Evolutionary conservation across 1,140 invertebrate species (phyloP).

Genomic region (Eubasilissa regina): DNA sequence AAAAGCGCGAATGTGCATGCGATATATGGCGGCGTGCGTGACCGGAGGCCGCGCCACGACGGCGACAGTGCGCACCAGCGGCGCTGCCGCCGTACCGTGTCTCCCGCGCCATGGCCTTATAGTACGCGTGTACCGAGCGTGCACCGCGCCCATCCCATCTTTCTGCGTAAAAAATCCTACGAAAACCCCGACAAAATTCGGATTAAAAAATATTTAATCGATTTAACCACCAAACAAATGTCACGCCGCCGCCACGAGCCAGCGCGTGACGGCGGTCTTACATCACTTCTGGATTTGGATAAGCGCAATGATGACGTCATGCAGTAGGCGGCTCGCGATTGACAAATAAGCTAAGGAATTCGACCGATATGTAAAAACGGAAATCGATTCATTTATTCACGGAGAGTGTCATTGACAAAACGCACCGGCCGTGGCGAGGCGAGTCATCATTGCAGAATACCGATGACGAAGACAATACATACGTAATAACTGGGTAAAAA

Average conservation of each 20-base stretch:
- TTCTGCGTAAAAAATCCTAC: background rate
- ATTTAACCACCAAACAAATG: background rate
- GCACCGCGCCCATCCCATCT: background rate
- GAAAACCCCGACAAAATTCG: background rate
- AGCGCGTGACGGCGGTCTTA: conserved; percentile 69
- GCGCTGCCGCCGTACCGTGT: too few species aligned
- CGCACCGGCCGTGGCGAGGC: conserved; percentile 5
- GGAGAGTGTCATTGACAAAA: conserved; percentile 25
- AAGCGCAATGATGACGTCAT: conserved; percentile 67
- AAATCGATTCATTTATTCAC: conserved; percentile 14
- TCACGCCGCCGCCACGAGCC: conserved; percentile 63
- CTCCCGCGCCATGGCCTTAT: too few species aligned
- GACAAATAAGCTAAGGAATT: conserved; percentile 52
- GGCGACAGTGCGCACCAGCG: background rate
- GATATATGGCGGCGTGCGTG: background rate
- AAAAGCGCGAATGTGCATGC: background rate
- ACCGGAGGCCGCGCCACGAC: background rate
- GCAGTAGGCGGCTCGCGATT: conserved; percentile 61
- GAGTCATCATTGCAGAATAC: background rate
- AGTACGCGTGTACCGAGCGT: too few species aligned
- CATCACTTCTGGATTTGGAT: conserved; percentile 68
- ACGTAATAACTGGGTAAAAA: background rate
- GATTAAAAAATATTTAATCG: too few species aligned
- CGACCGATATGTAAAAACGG: conserved; percentile 34
- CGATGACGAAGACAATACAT: conserved; percentile 7